phyloP scores from a whole-genome alignment of 1,140 invertebrate genomes.

The Papilio helenus region DNA sequence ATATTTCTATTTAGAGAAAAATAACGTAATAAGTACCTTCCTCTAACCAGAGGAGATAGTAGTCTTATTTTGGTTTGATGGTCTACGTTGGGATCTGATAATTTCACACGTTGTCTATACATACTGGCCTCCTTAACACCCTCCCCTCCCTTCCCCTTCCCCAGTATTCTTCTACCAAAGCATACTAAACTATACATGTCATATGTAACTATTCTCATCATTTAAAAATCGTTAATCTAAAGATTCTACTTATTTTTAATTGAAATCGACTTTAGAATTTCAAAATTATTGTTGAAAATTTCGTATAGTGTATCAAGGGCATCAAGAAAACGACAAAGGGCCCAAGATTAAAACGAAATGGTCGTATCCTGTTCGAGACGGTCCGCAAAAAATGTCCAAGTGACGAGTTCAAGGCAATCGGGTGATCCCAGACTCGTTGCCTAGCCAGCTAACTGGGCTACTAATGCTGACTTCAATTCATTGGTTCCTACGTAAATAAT shows the following conservation, averaged over 20 bases:
- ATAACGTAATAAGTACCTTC: too few relatives aligned
- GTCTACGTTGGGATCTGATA: too few relatives aligned
- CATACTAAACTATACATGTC: too few relatives aligned
- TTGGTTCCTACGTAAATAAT: not conserved
- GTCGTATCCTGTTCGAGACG: conserved; percentile 73
- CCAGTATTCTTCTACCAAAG: too few relatives aligned
- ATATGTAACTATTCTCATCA: too few relatives aligned
- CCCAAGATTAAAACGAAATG: conserved; percentile 55
- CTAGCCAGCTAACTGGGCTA: conserved; percentile 51
- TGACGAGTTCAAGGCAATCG: conserved; percentile 77
- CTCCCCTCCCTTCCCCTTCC: too few relatives aligned
- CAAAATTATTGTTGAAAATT: conserved; percentile 57
- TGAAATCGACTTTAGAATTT: not conserved
- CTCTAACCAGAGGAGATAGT: too few relatives aligned
- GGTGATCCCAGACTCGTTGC: conserved; percentile 63
- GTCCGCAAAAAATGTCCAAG: conserved; percentile 77
- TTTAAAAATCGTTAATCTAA: too few relatives aligned
- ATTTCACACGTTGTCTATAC: too few relatives aligned
- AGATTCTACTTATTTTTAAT: not conserved
- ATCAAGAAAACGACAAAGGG: conserved; percentile 69
- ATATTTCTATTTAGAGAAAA: not conserved
- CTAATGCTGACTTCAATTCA: not conserved
- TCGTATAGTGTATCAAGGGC: conserved; percentile 68
- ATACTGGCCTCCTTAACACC: too few relatives aligned
- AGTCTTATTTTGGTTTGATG: too few relatives aligned